Conservation (phyloP, 2,888 invertebrate genomes). For the Phortica okadai region DNA sequence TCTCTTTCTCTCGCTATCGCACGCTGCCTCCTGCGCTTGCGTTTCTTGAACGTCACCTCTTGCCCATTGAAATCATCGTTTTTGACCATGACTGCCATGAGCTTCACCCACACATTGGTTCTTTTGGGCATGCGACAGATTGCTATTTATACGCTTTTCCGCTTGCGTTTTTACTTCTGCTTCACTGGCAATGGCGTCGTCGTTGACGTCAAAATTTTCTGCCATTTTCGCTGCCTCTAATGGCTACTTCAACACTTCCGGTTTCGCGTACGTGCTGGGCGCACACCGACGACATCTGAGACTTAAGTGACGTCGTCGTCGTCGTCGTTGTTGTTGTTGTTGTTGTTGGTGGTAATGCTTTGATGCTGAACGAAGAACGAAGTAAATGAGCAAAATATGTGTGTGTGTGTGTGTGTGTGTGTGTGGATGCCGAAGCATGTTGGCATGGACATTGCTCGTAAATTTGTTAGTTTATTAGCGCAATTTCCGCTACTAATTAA, state of each 20-base stretch:
- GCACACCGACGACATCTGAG: neutral
- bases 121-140: slow-evolving; percentile 10
- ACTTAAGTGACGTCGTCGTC: too few species aligned
- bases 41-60: neutral
- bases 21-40: neutral
- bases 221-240: slow-evolving; percentile 46
- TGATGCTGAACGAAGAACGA: neutral
- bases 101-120: neutral
- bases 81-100: neutral
- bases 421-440: neutral
- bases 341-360: neutral
- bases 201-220: neutral
- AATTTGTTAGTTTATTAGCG: slow-evolving; percentile 70
- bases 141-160: slow-evolving; percentile 25
- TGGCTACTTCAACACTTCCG: slow-evolving; percentile 58
- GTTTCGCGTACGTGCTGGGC: neutral
- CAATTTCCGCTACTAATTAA: slow-evolving; percentile 70
- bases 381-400: neutral
- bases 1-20: neutral
- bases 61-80: neutral
- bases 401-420: too few species aligned
- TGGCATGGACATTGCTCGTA: slow-evolving; percentile 61
- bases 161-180: slow-evolving; percentile 9
- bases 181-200: neutral
- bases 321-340: slow-evolving; percentile 19